Evolutionary conservation across 2,113 vertebrate genomes (phyloP).

Genomic region (Arvicanthis niloticus): DNA sequence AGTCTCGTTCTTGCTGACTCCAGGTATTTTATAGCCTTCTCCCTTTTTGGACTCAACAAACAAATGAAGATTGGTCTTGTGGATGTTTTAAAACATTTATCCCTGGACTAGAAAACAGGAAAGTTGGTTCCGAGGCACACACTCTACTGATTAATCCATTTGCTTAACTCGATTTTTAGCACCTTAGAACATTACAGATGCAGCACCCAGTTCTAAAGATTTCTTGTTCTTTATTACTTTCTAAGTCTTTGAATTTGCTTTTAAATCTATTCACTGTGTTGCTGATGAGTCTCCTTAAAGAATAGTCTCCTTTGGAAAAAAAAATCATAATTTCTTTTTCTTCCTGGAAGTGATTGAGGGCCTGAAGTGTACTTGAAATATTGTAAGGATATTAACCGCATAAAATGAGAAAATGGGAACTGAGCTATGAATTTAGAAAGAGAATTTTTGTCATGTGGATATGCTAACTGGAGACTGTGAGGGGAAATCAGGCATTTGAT

Average conservation of each 20-base stretch:
- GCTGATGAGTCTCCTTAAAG: constrained; percentile 68
- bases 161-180: constrained; percentile 42
- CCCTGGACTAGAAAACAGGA: not conserved
- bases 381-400: constrained; percentile 52
- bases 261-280: constrained; percentile 58
- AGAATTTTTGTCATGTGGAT: constrained; percentile 41
- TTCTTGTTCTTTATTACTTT: constrained; percentile 33
- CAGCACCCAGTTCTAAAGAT: constrained; percentile 57
- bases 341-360: constrained; percentile 67
- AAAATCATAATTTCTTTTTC: constrained; percentile 67
- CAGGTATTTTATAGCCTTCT: constrained; percentile 62
- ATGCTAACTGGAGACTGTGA: not conserved
- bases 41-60: constrained; percentile 21
- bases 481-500: not conserved
- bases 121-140: constrained; percentile 62
- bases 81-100: constrained; percentile 54
- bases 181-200: constrained; percentile 71
- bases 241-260: constrained; percentile 64
- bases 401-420: constrained; percentile 65
- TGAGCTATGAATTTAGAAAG: constrained; percentile 72
- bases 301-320: constrained; percentile 40
- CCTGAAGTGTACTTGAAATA: constrained; percentile 71
- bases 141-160: constrained; percentile 63
- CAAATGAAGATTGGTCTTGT: constrained; percentile 46
- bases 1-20: not conserved